phyloP scores from a whole-genome alignment of 64 coral and sea anemone species.

The Montipora efflorescens region DNA sequence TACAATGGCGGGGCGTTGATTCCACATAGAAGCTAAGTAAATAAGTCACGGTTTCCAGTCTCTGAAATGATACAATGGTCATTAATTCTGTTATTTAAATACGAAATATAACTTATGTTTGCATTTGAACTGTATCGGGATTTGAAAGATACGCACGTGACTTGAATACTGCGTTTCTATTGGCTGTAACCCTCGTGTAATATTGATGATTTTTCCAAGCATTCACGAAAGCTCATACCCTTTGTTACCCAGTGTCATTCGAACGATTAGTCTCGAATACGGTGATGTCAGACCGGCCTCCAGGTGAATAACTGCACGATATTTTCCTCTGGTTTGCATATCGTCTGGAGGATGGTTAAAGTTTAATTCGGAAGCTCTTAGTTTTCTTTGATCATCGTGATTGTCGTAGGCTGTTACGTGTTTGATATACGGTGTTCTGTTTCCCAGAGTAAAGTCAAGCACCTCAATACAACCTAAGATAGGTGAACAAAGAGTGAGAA shows the following conservation, averaged over 20 bases:
- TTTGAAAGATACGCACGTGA: too few relatives aligned
- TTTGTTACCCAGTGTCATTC: slow-evolving; percentile 78
- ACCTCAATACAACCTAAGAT: slow-evolving; percentile 69
- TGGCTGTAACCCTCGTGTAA: too few relatives aligned
- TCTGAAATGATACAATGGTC: too few relatives aligned
- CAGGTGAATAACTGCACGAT: slow-evolving; percentile 71
- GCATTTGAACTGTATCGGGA: too few relatives aligned
- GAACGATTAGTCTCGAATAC: slow-evolving; percentile 73
- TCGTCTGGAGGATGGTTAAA: slow-evolving; percentile 74
- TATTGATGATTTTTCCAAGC: too few relatives aligned
- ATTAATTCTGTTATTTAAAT: too few relatives aligned
- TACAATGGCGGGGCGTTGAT: too few relatives aligned
- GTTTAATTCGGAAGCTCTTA: slow-evolving; percentile 60
- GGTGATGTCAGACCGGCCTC: slow-evolving; percentile 78
- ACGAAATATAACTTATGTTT: too few relatives aligned
- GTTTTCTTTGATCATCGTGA: slow-evolving; percentile 61
- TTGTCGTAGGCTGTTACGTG: slow-evolving; percentile 65
- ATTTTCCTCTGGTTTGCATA: slow-evolving; percentile 56
- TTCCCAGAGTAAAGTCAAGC: slow-evolving; percentile 72
- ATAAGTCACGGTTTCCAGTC: too few relatives aligned
- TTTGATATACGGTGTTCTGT: slow-evolving; percentile 70
- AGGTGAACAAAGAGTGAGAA: background rate
- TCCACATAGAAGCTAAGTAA: too few relatives aligned
- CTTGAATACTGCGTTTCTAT: too few relatives aligned
- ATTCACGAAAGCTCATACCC: slow-evolving; percentile 33